Base-by-base conservation (phyloP, 1,140 invertebrate genomes). In the Lysiphlebus fabarum region DNA sequence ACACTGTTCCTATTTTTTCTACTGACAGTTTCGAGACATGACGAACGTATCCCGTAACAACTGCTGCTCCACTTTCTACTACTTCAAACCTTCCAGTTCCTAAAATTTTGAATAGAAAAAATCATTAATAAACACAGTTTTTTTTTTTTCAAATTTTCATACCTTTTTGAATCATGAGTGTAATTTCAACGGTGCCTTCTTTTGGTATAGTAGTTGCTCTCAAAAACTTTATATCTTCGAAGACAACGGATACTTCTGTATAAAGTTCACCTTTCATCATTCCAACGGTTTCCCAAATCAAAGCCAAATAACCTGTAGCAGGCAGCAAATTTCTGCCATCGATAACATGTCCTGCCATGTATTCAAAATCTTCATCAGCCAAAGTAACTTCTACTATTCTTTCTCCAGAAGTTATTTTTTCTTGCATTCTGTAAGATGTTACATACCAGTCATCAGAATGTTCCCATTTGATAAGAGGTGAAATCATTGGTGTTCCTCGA, bases 211-310 rank as follows among this genome's bases (percentile, higher is more conserved):
- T 89, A 1, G 91, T 95, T 6, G 93, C 93, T 67, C 92, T 82
- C 53, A 84, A 84, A 67, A 97, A 94, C 26, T 83, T 84, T 4
- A 96, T 85, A 79, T 97, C 87, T 71, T 96, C 90, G 72, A 97
- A 94, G 0, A 91, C 83, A 0, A 97, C 87, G 0, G 90, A 84
- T 7, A 92, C 78, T 67, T 93, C 86, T 41, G 88, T 86, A 66
- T 83, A 89, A 1, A 83, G 70, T 53, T 86, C 80, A 50, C 87
- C 87, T 67, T 84, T 83, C 80, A 93, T 85, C 74, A 90, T 85
- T n/a, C 89, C 89, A 17, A 96, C 70, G 2, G 91, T 91, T 74
- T 93, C 90, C 95, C 95, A 97, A 1, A 91, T 91, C 10, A 96
- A 76, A 6, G 86, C 76, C 56, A 92, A 68, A 70, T 91, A 98